Conservation (phyloP, 2,888 invertebrate genomes). For the Lepidocyrtinus sp. region DNA sequence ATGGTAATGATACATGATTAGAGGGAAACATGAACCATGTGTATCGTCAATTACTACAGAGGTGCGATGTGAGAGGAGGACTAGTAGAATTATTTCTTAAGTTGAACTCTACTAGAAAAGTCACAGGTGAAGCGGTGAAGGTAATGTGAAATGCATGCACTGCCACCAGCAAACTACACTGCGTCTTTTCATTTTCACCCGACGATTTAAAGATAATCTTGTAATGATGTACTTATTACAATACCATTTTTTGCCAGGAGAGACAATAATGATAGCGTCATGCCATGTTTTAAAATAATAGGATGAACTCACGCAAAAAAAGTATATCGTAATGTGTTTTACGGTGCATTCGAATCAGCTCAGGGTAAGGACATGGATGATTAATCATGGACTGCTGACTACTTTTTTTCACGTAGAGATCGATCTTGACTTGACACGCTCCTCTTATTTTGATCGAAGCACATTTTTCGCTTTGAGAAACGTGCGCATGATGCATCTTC, state of each 20-base stretch:
- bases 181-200: slow-evolving; percentile 12
- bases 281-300: slow-evolving; percentile 6
- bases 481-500: too few species aligned
- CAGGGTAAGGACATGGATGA: neutral
- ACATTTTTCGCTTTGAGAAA: too few species aligned
- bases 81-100: too few species aligned
- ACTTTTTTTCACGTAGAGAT: slow-evolving; percentile 6
- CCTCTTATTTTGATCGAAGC: neutral
- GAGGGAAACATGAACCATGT: neutral
- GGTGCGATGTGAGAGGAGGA: neutral
- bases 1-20: neutral
- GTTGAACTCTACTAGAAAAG: neutral
- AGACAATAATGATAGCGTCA: neutral
- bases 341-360: too few species aligned
- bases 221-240: neutral
- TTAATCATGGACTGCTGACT: neutral
- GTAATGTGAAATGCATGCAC: neutral
- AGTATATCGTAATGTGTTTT: neutral
- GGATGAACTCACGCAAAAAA: slow-evolving; percentile 1
- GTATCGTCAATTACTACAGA: neutral
- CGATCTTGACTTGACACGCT: neutral
- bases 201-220: neutral
- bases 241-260: neutral
- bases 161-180: too few species aligned
- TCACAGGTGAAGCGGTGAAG: neutral